Base-by-base conservation (phyloP, 2,113 vertebrate genomes). In the Cebus imitator region DNA sequence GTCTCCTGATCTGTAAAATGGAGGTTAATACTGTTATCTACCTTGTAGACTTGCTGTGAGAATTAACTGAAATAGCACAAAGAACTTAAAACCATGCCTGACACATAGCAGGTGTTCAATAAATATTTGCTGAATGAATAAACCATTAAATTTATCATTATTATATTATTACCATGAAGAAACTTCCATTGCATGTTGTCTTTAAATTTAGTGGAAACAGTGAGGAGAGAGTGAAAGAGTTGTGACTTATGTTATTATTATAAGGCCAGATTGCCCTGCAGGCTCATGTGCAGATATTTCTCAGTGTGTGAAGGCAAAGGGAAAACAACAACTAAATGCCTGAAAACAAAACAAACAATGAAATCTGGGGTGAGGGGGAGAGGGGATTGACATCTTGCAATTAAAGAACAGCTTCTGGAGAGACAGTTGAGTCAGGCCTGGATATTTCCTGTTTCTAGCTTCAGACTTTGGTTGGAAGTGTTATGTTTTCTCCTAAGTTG, bases 401-500 rank as follows among this genome's bases (percentile, higher is more conserved):
- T 93, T 92, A 70, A 92, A 72, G 52, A 88, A 30, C 32, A 70
- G 50, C 76, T 97, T 91, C 87, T 95, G 37, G 37, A 93, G 64
- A 92, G 58, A 80, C 32, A 90, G 68, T 80, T 0, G 23, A 90
- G 64, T 83, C 81, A 66, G 82, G 43, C 55, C 32, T 87, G 40
- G 37, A 6, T 78, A 79, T 91, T 94, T 86, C 57, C 70, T 91
- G 96, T 96, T 84, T 72, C 30, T 90, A 0, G 0, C 43, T 95
- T 73, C 75, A 92, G 55, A 81, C n/a, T 87, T 89, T 17, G 50
- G 43, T 21, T 75, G 45, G 58, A 35, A 17, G 86, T 96, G 55
- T 55, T 89, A 68, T 88, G 85, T 55, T 95, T 96, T 66, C 45
- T 84, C 79, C 57, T 95, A 75, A 81, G 84, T 98, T 95, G 97